Conservation (phyloP, 2,888 invertebrate species). For the Cantharis flavilabris region DNA sequence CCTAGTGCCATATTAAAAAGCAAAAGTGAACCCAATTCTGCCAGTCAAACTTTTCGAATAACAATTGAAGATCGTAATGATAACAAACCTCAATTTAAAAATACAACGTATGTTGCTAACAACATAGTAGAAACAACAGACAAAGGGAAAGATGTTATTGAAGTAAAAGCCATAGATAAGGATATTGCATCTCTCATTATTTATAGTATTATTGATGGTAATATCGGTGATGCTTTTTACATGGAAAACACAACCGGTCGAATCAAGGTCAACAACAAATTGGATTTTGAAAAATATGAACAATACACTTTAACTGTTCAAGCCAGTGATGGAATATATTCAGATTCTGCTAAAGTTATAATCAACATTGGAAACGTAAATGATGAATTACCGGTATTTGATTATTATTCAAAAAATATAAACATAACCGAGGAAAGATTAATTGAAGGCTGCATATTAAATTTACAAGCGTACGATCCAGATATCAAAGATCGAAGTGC, state of each 20-base stretch:
- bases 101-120: slow-evolving; percentile 72
- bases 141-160: slow-evolving; percentile 79
- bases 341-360: slow-evolving; percentile 81
- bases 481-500: slow-evolving; percentile 78
- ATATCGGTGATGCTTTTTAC: slow-evolving; percentile 82
- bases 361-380: slow-evolving; percentile 90
- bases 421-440: slow-evolving; percentile 77
- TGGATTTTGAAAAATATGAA: slow-evolving; percentile 86
- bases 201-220: slow-evolving; percentile 88
- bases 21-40: slow-evolving; percentile 72
- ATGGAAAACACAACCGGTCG: slow-evolving; percentile 86
- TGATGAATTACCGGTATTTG: slow-evolving; percentile 88
- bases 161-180: slow-evolving; percentile 85
- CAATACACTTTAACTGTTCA: slow-evolving; percentile 82
- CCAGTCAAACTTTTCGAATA: slow-evolving; percentile 83
- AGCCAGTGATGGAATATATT: slow-evolving; percentile 83
- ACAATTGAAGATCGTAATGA: slow-evolving; percentile 96
- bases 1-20: slow-evolving; percentile 72
- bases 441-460: slow-evolving; percentile 71
- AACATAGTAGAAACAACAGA: slow-evolving; percentile 84
- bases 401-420: slow-evolving; percentile 69
- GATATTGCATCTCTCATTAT: slow-evolving; percentile 87
- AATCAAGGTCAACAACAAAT: slow-evolving; percentile 74
- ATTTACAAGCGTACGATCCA: slow-evolving; percentile 80
- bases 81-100: slow-evolving; percentile 88